Conservation (phyloP, 2,797 vertebrate genomes). For the Aplochiton taeniatus region DNA sequence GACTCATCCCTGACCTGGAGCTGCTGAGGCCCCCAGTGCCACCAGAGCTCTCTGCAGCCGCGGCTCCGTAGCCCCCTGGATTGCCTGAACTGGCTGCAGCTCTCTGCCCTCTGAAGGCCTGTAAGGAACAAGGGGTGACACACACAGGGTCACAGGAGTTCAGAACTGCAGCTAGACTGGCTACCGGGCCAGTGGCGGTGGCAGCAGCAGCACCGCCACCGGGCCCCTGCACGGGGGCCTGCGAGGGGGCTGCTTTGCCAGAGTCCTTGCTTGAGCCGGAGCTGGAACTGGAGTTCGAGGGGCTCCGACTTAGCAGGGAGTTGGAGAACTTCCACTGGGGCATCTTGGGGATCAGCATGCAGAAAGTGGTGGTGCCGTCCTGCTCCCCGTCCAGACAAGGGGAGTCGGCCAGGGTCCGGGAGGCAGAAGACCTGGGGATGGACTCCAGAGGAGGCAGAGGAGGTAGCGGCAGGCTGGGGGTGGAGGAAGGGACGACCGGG, state of each 20-base stretch:
- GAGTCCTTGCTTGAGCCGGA: constrained; percentile 83
- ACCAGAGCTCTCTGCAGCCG: constrained; percentile 55
- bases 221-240: constrained; percentile 53
- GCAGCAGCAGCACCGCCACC: constrained; percentile 19
- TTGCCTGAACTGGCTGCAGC: constrained; percentile 50
- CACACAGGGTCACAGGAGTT: constrained; percentile 90
- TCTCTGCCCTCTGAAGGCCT: constrained; percentile 81
- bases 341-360: constrained; percentile 92
- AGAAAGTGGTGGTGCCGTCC: constrained; percentile 90
- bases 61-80: constrained; percentile 60
- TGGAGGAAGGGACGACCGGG: constrained; percentile 71
- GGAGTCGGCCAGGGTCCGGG: constrained; percentile 76
- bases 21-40: constrained; percentile 58
- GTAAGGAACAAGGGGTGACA: constrained; percentile 85
- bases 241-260: constrained; percentile 59
- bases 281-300: constrained; percentile 80
- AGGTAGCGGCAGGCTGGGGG: constrained; percentile 71
- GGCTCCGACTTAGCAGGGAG: constrained; percentile 86
- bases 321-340: constrained; percentile 95
- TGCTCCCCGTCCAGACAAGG: constrained; percentile 83
- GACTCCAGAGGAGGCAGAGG: constrained; percentile 73
- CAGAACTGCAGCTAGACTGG: constrained; percentile 84
- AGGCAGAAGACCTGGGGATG: constrained; percentile 60
- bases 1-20: constrained; percentile 71
- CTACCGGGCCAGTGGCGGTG: constrained; percentile 70